Percentiles rank a stretch among this genome's conserved stretches.
phyloP scores from a whole-genome alignment of 2,797 vertebrate species.

The Myotis vivesi region DNA sequence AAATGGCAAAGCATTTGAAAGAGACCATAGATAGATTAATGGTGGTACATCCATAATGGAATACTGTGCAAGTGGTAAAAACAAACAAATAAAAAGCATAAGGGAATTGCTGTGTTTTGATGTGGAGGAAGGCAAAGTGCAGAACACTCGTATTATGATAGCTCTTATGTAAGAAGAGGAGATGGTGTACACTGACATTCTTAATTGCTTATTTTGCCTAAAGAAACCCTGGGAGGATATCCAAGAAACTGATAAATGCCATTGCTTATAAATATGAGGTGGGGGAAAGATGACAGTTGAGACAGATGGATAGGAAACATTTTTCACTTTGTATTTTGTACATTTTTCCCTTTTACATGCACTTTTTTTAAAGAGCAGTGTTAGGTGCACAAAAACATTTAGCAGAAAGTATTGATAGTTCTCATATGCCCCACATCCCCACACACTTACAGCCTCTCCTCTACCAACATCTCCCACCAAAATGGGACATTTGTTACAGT shows the following conservation, averaged over 20 bases:
- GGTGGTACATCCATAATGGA: no score
- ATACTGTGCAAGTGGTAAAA: not conserved
- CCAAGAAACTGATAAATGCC: not conserved
- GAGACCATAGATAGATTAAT: not conserved
- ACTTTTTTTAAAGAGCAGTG: not conserved
- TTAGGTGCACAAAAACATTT: not conserved
- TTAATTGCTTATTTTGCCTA: not conserved
- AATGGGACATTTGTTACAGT: not conserved
- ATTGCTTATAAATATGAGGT: not conserved
- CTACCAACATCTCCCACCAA: not conserved
- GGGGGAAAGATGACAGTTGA: not conserved
- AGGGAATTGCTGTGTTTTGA: not conserved
- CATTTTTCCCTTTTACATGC: not conserved
- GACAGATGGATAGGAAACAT: not conserved
- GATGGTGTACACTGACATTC: not conserved
- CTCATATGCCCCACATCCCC: fast-evolving
- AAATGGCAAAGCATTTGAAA: not conserved
- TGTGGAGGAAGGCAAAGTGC: not conserved
- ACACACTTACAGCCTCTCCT: not conserved
- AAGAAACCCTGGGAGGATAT: not conserved
- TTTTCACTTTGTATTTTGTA: not conserved
- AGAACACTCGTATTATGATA: not conserved
- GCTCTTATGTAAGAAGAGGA: not conserved
- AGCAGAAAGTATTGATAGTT: not conserved
- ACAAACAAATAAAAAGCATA: not conserved